phyloP scores from a whole-genome alignment of 2,888 invertebrate species.

The Parnassius mnemosyne region DNA sequence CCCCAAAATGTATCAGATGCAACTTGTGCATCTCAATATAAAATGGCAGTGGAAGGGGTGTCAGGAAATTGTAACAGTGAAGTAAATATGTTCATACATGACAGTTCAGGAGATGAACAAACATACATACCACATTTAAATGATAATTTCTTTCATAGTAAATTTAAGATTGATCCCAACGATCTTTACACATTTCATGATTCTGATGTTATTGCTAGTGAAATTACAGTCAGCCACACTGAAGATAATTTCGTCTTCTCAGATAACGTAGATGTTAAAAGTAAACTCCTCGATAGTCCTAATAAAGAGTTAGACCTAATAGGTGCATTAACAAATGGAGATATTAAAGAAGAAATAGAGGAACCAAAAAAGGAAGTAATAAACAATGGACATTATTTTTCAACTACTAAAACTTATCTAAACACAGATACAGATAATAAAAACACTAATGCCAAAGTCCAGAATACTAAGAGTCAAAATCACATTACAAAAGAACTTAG shows the following conservation, averaged over 20 bases:
- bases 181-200: slow-evolving; percentile 77
- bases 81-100: slow-evolving; percentile 70
- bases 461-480: slow-evolving; percentile 54
- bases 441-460: slow-evolving; percentile 58
- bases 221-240: slow-evolving; percentile 74
- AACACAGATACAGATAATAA: slow-evolving; percentile 48
- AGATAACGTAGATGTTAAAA: slow-evolving; percentile 58
- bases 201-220: slow-evolving; percentile 71
- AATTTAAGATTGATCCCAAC: slow-evolving; percentile 77
- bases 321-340: slow-evolving; percentile 58
- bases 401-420: slow-evolving; percentile 35
- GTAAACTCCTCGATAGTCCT: slow-evolving; percentile 56
- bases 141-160: slow-evolving; percentile 70
- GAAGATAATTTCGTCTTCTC: slow-evolving; percentile 67
- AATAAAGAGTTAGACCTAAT: slow-evolving; percentile 57
- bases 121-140: slow-evolving; percentile 66
- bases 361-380: slow-evolving; percentile 51
- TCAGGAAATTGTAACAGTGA: slow-evolving; percentile 64
- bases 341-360: slow-evolving; percentile 47
- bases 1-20: slow-evolving; percentile 76
- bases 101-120: slow-evolving; percentile 68
- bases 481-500: slow-evolving; percentile 43
- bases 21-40: slow-evolving; percentile 75
- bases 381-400: slow-evolving; percentile 59
- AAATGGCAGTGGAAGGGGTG: slow-evolving; percentile 73